Evolutionary conservation across 1,140 invertebrate species (phyloP), one percentile per base, ranked within the genome.

Genomic region (Pseudomyrmex dendroicus): DNA sequence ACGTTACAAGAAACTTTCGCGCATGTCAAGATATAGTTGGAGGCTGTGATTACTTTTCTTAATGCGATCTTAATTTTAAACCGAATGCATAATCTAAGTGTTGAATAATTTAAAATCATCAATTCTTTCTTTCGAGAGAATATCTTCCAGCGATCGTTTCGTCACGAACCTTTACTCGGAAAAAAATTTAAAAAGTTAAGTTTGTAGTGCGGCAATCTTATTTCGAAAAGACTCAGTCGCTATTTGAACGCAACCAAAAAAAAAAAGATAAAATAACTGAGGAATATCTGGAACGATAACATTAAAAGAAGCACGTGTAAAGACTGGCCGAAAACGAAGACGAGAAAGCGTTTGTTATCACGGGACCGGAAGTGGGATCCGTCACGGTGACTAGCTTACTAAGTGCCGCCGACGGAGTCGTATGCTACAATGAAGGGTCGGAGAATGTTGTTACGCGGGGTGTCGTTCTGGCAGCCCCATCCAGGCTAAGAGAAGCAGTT

Each of bases 351-450:
- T 8, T 3, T 46, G 44, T 48, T 50, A 78, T 70, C 20, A 57
- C 52, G 35, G 44, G 13, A 73, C n/a, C 12, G 54, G 17, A 57
- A 77, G 63, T 61, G 66, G 96, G 96, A 82, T 77, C 83, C 83
- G 90, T 92, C 91, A 93, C 92, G 90, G 93, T 94, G 93, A 91
- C 93, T 90, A 94, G 93, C 89, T 89, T 93, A 92, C 91, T 93
- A 89, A 94, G 92, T 90, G 92, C 90, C 90, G 92, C 90, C 86
- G 93, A 91, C 92, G 90, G 93, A 88, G 90, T 92, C 82, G 91
- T 92, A 90, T 93, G 93, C 88, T 94, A 94, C 91, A 91, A 94
- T 94, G 94, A 94, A 91, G 90, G 91, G 90, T 92, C 92, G 89
- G 91, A 86, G 89, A 87, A 90, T 91, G 90, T 91, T 87, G 88